phyloP scores from a whole-genome alignment of 2,113 vertebrate species.

The Erinaceus europaeus region DNA sequence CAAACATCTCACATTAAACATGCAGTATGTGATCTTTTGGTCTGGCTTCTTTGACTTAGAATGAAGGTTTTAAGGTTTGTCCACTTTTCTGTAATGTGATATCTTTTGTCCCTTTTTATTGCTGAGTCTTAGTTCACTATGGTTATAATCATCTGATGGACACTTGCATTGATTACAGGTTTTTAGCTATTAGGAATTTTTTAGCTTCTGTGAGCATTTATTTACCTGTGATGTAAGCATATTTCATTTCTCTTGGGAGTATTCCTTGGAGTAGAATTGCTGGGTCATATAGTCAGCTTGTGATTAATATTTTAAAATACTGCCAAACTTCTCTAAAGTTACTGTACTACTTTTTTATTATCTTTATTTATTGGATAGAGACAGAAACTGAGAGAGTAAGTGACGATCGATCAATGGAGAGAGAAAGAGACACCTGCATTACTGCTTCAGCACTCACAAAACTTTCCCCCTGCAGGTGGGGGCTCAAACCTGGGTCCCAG shows the following conservation, averaged over 20 bases:
- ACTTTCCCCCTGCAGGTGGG: too few relatives aligned
- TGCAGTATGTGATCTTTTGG: neutral
- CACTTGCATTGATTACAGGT: neutral
- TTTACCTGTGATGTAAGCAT: neutral
- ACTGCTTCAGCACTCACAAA: too few relatives aligned
- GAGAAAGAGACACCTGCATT: too few relatives aligned
- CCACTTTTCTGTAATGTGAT: too few relatives aligned
- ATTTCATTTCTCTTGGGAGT: neutral
- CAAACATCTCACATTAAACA: neutral
- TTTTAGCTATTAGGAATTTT: constrained; percentile 34
- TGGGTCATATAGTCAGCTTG: neutral
- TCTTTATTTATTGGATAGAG: too few relatives aligned
- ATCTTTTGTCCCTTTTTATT: too few relatives aligned
- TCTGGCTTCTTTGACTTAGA: neutral
- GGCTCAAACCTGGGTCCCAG: too few relatives aligned
- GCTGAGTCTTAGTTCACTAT: neutral
- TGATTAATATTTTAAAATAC: neutral
- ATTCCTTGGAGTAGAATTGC: neutral
- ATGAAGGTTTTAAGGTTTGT: neutral
- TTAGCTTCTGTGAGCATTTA: neutral
- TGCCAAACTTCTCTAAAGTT: neutral
- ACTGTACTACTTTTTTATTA: too few relatives aligned
- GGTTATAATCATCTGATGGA: neutral
- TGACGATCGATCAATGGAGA: too few relatives aligned
- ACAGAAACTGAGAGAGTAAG: too few relatives aligned